Evolutionary conservation across 2,888 invertebrate genomes (phyloP), one percentile per base, ranked within the genome.

Genomic region (Eupithecia tripunctaria): DNA sequence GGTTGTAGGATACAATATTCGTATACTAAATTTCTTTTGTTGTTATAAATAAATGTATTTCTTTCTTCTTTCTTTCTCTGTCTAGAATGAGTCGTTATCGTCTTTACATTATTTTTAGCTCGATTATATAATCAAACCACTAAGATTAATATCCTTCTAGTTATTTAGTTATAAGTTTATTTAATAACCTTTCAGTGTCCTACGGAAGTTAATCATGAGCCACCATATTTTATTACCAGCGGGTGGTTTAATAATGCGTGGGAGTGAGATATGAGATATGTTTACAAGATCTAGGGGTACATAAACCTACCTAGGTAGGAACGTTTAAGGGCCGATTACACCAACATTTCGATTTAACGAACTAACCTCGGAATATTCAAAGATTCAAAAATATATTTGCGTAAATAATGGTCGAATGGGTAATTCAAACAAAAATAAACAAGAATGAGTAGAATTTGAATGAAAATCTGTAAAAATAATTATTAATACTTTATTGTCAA

Each of bases 261-360:
- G 21, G n/a, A 47, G 18, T 25, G 47, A 47, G 43, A 68, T 41
- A 59, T n/a, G 43, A 32, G 38, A 62, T 59, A 64, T 77, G 70
- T 78, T 80, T 75, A 67, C 68, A 63, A 66, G 47, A 51, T 47
- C 12, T 25, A 56, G 4, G 56, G 3, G 21, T 21, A 25, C 12
- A 25, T 56, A 25, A 25, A 14, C 8, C 51, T 1, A 14, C 12
- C 12, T 14, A 25, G 4, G 25, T 56, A 56, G 32, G 12, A 14
- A 25, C 12, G 51, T 21, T 1, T 21, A 51, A 10, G 21, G 21
- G 2, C 21, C n/a, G 51, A 51, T 51, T 10, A 21, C 51, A 51
- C 21, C 21, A 51, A 47, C 18, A n/a, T 47, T n/a, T n/a, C 1
- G n/a, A 0, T 7, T 47, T n/a, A 47, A 21, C 21, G 21, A 51